Evolutionary conservation across 1,140 invertebrate species (phyloP).

Genomic region (Atta colombica): DNA sequence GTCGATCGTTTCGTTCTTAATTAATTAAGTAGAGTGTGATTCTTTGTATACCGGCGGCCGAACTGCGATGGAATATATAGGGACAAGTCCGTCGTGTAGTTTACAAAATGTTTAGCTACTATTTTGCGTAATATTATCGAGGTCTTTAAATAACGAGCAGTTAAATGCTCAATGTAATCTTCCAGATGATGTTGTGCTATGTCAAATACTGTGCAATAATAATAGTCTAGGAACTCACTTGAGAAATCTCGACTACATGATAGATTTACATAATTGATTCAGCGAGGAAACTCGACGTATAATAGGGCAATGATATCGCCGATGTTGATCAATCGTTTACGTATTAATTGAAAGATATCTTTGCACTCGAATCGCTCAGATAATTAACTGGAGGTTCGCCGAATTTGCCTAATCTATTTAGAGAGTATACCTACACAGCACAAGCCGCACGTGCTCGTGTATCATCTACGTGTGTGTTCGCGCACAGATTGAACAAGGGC

Average conservation of each 20-base stretch:
- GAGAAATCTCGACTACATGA: background rate
- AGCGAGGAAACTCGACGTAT: background rate
- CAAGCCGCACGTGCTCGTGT: conserved; percentile 5
- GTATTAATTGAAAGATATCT: background rate
- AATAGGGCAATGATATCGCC: background rate
- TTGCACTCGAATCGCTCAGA: background rate
- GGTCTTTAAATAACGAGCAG: too few species aligned
- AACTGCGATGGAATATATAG: background rate
- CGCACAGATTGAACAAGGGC: background rate
- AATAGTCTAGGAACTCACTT: too few species aligned
- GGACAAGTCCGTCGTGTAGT: background rate
- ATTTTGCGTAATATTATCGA: too few species aligned
- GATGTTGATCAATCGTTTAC: conserved; percentile 5
- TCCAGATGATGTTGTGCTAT: too few species aligned
- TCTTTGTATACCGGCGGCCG: background rate
- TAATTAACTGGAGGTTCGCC: conserved; percentile 17
- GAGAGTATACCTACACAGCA: background rate
- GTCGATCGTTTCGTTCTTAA: background rate
- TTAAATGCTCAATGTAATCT: too few species aligned
- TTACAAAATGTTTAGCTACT: background rate
- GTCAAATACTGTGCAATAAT: too few species aligned
- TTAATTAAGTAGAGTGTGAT: conserved; percentile 53
- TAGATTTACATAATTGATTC: background rate
- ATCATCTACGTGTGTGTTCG: conserved; percentile 34
- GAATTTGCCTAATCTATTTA: conserved; percentile 38